Conservation (phyloP, 2,888 invertebrate species). For the Perizoma affinitatum region DNA sequence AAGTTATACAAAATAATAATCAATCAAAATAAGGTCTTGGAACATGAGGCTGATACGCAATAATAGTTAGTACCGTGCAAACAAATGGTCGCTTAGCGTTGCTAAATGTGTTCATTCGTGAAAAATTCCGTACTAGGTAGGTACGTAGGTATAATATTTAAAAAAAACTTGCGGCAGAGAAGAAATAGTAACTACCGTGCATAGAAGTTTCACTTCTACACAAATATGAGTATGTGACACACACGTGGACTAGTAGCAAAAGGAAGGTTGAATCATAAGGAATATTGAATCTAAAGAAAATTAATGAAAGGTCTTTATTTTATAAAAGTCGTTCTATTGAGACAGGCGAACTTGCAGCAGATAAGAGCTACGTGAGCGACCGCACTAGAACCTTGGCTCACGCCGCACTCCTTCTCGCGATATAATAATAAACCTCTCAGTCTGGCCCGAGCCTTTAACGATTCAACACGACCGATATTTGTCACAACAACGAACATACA, state of each 20-base stretch:
- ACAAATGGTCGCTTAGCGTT: constrained; percentile 3
- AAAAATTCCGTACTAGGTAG: constrained; percentile 21
- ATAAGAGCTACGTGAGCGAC: constrained; percentile 76
- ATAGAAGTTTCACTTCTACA: too few relatives aligned
- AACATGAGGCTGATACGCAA: too few relatives aligned
- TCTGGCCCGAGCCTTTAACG: constrained; percentile 76
- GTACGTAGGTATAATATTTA: constrained; percentile 40
- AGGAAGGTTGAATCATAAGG: too few relatives aligned
- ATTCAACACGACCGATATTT: constrained; percentile 72
- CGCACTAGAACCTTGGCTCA: constrained; percentile 74
- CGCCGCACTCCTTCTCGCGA: constrained; percentile 74
- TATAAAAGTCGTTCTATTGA: background rate
- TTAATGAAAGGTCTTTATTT: too few relatives aligned
- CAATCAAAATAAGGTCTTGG: too few relatives aligned
- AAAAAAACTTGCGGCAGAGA: constrained; percentile 70
- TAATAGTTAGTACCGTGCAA: background rate
- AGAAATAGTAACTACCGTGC: constrained; percentile 34
- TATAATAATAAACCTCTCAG: constrained; percentile 80
- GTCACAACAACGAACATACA: constrained; percentile 49
- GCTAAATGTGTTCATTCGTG: constrained; percentile 14
- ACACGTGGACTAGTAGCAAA: too few relatives aligned
- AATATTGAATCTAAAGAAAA: background rate
- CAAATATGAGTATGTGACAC: too few relatives aligned
- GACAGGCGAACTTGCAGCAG: constrained; percentile 46
- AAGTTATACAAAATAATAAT: too few relatives aligned